A percentile compares a stretch with the other conserved stretches of the same genome.
These are phyloP conservation scores for Actinernus sp. DNA, from an alignment of 92 coral and sea anemone genomes.

Conservation along the genomic window DNA sequence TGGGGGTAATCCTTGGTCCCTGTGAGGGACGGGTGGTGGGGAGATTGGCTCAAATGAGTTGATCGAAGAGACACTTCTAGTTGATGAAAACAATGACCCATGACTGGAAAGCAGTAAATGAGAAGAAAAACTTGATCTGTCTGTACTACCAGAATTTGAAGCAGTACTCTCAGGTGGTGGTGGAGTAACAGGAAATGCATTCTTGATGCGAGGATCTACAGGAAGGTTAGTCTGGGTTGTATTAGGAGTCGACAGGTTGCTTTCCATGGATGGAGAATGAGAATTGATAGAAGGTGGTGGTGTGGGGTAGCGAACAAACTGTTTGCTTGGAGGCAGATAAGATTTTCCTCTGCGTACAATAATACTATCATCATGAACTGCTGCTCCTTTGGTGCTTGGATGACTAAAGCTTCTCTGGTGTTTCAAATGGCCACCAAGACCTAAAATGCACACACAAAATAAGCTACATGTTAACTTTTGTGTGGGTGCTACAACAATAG, in stretches of 20 bases:
- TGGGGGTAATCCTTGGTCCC: constrained; percentile 59
- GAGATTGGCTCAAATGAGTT: constrained; percentile 97
- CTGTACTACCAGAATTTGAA: background rate
- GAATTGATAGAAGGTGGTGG: constrained; percentile 88
- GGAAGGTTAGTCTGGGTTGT: constrained; percentile 43
- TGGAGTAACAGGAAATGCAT: constrained; percentile 27
- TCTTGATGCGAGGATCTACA: constrained; percentile 57
- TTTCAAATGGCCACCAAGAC: background rate
- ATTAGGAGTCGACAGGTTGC: constrained; percentile 42
- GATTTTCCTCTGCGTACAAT: background rate
- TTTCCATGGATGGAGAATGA: constrained; percentile 83
- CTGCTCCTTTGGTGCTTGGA: constrained; percentile 29
- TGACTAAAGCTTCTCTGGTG: background rate
- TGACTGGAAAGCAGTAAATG: constrained; percentile 14
- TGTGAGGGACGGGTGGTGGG: constrained; percentile 65
- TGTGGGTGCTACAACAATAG: too few relatives aligned
- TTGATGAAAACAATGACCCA: constrained; percentile 31
- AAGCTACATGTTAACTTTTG: too few relatives aligned
- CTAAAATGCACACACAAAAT: too few relatives aligned
- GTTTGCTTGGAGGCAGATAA: constrained; percentile 18
- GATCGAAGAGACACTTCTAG: constrained; percentile 60
- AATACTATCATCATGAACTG: background rate
- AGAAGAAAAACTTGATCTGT: constrained; percentile 17
- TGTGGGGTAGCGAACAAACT: constrained; percentile 69
- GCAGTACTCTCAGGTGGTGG: constrained; percentile 6